Conservation (phyloP, 2,113 vertebrate genomes). For the Penelope pileata region DNA sequence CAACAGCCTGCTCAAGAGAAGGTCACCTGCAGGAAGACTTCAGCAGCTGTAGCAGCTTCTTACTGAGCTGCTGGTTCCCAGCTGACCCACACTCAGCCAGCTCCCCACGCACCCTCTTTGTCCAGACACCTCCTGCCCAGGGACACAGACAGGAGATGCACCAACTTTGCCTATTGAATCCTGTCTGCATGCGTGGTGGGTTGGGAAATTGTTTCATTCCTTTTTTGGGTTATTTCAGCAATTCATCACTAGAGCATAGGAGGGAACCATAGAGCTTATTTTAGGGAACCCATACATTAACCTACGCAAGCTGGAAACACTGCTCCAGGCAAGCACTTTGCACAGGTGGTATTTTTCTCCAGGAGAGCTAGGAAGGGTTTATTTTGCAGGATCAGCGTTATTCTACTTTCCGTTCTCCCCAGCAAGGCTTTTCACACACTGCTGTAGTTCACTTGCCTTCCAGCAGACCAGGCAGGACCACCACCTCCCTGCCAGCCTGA, state of each 20-base stretch:
- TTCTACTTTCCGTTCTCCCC: not conserved
- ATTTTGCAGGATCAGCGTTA: not conserved
- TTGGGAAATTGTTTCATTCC: not conserved
- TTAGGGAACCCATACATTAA: not conserved
- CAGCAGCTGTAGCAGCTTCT: not conserved
- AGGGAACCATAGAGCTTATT: not conserved
- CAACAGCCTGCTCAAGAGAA: not conserved
- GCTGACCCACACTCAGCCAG: not conserved
- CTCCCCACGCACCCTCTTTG: not conserved
- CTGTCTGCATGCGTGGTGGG: fast-evolving
- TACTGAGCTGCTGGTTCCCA: not conserved
- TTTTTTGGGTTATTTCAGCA: not conserved
- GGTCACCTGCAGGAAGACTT: not conserved
- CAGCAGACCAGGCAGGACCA: not conserved
- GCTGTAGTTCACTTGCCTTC: not conserved
- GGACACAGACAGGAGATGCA: not conserved
- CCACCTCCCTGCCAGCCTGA: not conserved
- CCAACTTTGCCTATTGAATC: not conserved
- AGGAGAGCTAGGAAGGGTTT: not conserved
- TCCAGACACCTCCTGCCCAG: not conserved
- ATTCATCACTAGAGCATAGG: not conserved
- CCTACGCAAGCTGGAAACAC: not conserved
- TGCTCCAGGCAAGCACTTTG: not conserved
- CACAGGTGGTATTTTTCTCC: not conserved
- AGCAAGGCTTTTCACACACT: not conserved